Evolutionary conservation across 2,797 vertebrate species (phyloP), one percentile per base, ranked within the genome.

Genomic region (Sebastes nivosus): DNA sequence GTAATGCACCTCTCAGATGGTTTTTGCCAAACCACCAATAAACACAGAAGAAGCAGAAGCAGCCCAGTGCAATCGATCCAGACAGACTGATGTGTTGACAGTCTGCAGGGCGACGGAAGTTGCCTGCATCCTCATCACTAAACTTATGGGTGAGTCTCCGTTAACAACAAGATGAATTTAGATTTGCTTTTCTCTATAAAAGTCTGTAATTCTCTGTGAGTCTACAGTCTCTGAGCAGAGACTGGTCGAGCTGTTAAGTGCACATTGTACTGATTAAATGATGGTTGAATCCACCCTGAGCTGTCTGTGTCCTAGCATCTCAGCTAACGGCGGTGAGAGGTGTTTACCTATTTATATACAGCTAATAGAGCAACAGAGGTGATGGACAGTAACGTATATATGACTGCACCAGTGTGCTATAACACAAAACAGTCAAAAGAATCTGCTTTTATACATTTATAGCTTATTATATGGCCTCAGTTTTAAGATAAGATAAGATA

Each of bases 51-150:
- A 34, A 34, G 32, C 9, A 34, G 32, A 34, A 34, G 32, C 50
- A 90, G 93, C 63, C 84, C 60, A 24, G 46, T 16, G 34, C 11
- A 93, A 29, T 91, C 72, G 87, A 91, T 67, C 38, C 22, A 70
- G 70, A 80, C 8, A 24, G 9, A 18, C 16, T 18, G 16, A 27
- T 14, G 50, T 88, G 93, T 93, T 86, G 85, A 85, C 86, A 84
- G 72, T 80, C 79, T 80, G 78, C 81, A 78, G 83, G 83, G 36
- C 58, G 76, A 61, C 78, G 86, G 91, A 94, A 93, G 87, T 92
- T 89, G 52, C 20, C 60, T 55, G 76, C 63, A 85, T 83, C 85
- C 59, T 72, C 80, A 82, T 82, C 87, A 79, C 20, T 80, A 68
- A 91, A 90, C 79, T 81, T 77, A 84, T 85, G 77, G 89, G 93